Percentiles rank a stretch among this genome's conserved stretches.
These are phyloP conservation scores for Panurus biarmicus DNA, from an alignment of 2,113 vertebrate genomes.

Conservation along the genomic window DNA sequence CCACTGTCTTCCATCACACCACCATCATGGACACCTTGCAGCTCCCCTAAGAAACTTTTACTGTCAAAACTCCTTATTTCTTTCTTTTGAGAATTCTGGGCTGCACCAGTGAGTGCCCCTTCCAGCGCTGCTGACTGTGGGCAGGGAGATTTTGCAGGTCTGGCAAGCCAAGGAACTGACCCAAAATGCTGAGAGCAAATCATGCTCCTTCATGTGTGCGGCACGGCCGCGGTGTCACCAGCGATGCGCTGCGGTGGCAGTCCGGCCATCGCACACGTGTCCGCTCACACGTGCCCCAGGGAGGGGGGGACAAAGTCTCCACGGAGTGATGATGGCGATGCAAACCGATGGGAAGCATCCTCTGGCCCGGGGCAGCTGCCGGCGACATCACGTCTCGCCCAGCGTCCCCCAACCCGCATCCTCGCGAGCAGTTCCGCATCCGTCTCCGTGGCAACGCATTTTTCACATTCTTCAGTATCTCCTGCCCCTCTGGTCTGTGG, in stretches of 20 bases:
- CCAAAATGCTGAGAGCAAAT: not conserved
- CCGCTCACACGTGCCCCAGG: accelerated
- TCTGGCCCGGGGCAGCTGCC: not conserved
- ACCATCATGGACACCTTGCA: accelerated
- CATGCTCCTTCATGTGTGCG: accelerated
- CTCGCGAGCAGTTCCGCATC: not conserved
- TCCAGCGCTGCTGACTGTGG: accelerated
- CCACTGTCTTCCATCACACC: not conserved
- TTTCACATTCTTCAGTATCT: not conserved
- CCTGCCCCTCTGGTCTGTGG: not conserved
- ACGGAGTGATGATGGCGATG: not conserved
- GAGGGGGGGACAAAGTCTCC: not conserved
- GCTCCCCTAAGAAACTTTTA: not conserved
- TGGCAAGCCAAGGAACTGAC: not conserved
- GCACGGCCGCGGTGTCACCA: accelerated
- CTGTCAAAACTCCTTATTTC: not conserved
- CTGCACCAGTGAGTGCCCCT: not conserved
- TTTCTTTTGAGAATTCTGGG: not conserved
- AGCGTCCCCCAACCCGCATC: not conserved
- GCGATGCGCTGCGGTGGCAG: accelerated
- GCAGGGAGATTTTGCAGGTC: not conserved
- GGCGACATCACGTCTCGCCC: not conserved
- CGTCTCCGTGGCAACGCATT: constrained; percentile 36
- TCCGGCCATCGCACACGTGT: not conserved
- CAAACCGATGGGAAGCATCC: not conserved